These are phyloP conservation scores for Eurystomus glaucurus DNA, from an alignment of 2,797 vertebrate species.

Conservation along the genomic window DNA sequence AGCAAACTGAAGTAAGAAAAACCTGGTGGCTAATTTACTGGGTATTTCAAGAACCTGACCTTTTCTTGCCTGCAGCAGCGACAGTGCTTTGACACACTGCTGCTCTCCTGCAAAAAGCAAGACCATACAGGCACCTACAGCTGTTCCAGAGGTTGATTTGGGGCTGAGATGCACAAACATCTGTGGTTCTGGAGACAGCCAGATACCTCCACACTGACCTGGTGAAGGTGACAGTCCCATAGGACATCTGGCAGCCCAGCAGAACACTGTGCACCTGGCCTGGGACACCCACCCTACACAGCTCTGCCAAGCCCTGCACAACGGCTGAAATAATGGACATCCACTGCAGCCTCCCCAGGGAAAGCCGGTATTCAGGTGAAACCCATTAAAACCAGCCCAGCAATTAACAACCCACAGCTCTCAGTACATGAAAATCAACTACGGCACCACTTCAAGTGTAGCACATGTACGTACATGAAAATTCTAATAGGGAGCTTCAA, in stretches of 20 bases:
- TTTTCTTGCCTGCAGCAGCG: background rate
- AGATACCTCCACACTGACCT: background rate
- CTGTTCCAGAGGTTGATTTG: background rate
- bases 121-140: background rate
- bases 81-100: background rate
- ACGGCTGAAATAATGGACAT: rapidly evolving
- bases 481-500: conserved; percentile 60
- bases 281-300: background rate
- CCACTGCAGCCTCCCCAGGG: rapidly evolving
- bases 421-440: conserved; percentile 57
- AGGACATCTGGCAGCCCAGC: background rate
- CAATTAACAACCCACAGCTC: conserved; percentile 55
- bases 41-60: background rate
- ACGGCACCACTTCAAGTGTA: conserved; percentile 25
- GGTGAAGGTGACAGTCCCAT: rapidly evolving
- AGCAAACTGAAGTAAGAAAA: background rate
- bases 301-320: rapidly evolving
- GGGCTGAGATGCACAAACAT: background rate
- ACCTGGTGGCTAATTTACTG: background rate
- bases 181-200: background rate
- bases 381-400: conserved; percentile 48
- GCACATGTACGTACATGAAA: conserved; percentile 74
- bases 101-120: conserved; percentile 9
- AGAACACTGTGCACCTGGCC: background rate
- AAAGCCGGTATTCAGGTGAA: conserved; percentile 31